phyloP scores from a whole-genome alignment of 1,140 invertebrate genomes.

The Brachionus manjavacas region DNA sequence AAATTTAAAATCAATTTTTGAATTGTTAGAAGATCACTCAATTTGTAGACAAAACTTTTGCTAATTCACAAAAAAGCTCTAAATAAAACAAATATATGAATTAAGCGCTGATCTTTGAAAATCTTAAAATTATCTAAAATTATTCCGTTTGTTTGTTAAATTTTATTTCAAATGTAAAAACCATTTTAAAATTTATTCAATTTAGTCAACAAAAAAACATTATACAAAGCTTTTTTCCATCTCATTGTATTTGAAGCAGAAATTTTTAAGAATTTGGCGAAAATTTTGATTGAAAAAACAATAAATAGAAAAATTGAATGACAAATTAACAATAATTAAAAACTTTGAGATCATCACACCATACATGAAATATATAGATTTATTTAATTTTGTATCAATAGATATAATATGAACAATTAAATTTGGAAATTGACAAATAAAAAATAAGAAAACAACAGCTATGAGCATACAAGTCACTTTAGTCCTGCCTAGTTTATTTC shows the following conservation, averaged over 20 bases:
- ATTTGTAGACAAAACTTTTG: no score
- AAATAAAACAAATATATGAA: no score
- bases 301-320: constrained; percentile 29
- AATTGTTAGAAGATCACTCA: no score
- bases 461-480: constrained; percentile 40
- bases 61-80: no score
- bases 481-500: neutral
- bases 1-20: no score
- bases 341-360: neutral
- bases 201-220: no score
- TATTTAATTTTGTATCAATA: neutral
- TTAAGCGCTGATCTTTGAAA: no score
- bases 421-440: constrained; percentile 42
- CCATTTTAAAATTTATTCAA: no score
- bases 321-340: constrained; percentile 34
- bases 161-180: no score
- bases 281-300: constrained; percentile 29
- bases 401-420: constrained; percentile 30
- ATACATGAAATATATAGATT: neutral
- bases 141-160: no score
- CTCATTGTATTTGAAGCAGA: neutral
- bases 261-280: constrained; percentile 1
- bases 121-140: no score
- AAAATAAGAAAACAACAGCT: constrained; percentile 40
- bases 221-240: neutral